These are phyloP conservation scores for Drosophila recens DNA, from an alignment of 2,888 invertebrate genomes.

Conservation along the genomic window DNA sequence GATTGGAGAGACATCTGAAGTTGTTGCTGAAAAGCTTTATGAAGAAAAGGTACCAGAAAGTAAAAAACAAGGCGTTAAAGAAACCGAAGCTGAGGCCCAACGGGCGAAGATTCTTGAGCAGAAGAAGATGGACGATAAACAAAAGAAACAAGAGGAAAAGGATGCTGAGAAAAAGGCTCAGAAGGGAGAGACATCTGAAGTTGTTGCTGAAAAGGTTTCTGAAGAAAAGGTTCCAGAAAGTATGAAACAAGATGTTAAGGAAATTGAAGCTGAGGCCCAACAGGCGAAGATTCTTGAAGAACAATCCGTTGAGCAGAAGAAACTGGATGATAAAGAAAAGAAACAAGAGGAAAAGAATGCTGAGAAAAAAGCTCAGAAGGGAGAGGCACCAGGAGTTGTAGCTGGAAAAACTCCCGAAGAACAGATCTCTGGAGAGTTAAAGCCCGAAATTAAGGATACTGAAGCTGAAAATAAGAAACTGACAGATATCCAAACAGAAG, in stretches of 20 bases:
- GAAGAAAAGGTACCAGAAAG: neutral
- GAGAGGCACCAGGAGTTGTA: conserved; percentile 18
- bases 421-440: conserved; percentile 6
- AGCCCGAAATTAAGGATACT: neutral
- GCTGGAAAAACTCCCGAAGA: conserved; percentile 22
- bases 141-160: conserved; percentile 22
- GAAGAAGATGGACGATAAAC: conserved; percentile 24
- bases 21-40: conserved; percentile 1
- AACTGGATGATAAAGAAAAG: conserved; percentile 39
- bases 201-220: conserved; percentile 8
- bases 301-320: conserved; percentile 14
- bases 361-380: conserved; percentile 8
- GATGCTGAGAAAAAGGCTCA: conserved; percentile 3
- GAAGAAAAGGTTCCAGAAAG: conserved; percentile 28
- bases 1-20: neutral
- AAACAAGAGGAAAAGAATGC: conserved; percentile 12
- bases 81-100: conserved; percentile 7
- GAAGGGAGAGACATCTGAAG: conserved; percentile 24
- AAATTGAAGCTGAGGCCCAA: conserved; percentile 34
- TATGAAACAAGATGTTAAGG: conserved; percentile 37
- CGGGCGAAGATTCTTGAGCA: conserved; percentile 9
- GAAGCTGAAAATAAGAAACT: neutral
- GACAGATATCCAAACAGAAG: neutral
- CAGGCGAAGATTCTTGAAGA: conserved; percentile 23
- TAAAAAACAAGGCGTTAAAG: conserved; percentile 1